A percentile compares a stretch with the other conserved stretches of the same genome.
Evolutionary conservation across 1,140 invertebrate species (phyloP).

Genomic region (Pseudomyrmex concolor): DNA sequence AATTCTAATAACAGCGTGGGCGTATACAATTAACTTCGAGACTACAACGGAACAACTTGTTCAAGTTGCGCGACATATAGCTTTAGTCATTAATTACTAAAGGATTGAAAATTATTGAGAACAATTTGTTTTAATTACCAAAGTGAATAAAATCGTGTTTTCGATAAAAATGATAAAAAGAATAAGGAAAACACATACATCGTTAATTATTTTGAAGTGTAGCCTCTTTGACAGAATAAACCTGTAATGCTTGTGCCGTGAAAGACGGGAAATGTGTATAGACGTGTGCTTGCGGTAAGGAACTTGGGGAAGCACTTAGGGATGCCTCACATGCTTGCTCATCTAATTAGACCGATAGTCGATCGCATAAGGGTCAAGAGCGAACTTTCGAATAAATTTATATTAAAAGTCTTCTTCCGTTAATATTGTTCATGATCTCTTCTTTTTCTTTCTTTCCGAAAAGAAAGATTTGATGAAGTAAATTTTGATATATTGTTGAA

Average conservation of each 20-base stretch:
- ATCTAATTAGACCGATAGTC: constrained; percentile 14
- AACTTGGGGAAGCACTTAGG: constrained; percentile 9
- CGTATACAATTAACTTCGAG: background rate
- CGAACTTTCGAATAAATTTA: background rate
- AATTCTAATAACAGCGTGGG: background rate
- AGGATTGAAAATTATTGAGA: background rate
- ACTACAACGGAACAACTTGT: background rate
- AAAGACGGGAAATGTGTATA: background rate
- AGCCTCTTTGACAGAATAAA: background rate
- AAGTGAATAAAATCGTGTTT: background rate
- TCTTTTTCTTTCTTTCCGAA: too few species aligned
- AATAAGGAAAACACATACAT: background rate
- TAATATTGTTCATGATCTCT: background rate
- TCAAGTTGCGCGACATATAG: background rate
- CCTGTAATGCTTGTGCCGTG: background rate
- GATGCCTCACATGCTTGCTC: background rate
- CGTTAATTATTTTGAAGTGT: background rate
- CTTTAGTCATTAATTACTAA: background rate
- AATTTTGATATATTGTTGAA: too few species aligned
- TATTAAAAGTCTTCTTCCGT: background rate
- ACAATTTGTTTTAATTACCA: background rate
- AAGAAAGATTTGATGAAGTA: too few species aligned
- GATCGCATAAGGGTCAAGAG: background rate
- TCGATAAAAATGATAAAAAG: background rate
- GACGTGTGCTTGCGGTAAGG: background rate